phyloP scores from a whole-genome alignment of 2,113 vertebrate species.

The Hypanus sabinus region DNA sequence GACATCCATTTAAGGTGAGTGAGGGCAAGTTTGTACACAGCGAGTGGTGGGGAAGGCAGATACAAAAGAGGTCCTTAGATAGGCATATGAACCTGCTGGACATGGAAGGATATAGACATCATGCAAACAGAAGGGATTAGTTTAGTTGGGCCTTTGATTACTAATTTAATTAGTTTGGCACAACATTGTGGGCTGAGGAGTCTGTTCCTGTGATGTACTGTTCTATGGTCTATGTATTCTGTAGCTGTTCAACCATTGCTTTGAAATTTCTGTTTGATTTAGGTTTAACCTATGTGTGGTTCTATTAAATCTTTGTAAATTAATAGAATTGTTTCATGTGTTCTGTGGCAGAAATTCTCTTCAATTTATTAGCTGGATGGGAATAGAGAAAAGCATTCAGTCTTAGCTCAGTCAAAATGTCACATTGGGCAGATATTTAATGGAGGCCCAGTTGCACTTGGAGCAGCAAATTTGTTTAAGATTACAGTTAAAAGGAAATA shows the following conservation, averaged over 20 bases:
- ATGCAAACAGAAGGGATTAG: no score
- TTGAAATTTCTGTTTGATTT: neutral
- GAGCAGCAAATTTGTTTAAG: neutral
- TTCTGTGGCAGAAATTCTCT: neutral
- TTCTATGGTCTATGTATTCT: neutral
- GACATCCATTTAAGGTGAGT: no score
- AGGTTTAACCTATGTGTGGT: neutral
- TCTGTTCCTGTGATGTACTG: no score
- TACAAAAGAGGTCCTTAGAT: no score
- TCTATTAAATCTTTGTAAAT: neutral
- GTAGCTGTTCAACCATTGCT: neutral
- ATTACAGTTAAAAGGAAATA: neutral
- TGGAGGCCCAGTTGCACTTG: neutral
- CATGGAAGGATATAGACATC: no score
- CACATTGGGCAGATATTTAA: neutral
- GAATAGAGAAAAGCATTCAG: neutral
- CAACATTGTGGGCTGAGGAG: no score
- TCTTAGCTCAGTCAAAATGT: neutral
- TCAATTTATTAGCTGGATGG: neutral
- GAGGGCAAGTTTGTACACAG: no score
- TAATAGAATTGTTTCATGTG: neutral
- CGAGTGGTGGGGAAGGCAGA: no score
- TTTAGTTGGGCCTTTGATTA: no score
- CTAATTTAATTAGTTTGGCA: no score
- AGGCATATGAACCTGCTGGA: no score